Evolutionary conservation across 2,113 vertebrate genomes (phyloP).

Genomic region (Illadopsis cleaveri): DNA sequence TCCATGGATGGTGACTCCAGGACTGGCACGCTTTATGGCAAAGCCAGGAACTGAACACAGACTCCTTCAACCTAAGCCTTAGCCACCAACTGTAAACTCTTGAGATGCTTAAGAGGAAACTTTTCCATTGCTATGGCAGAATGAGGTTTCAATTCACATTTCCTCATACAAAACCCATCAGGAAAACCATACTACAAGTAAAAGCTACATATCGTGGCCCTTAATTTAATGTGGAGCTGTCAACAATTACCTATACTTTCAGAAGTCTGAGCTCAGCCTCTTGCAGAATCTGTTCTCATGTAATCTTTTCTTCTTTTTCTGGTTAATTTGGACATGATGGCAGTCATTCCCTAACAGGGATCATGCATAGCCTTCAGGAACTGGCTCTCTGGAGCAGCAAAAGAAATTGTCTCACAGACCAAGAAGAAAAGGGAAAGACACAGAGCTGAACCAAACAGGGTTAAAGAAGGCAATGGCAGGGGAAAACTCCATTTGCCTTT

Average conservation of each 20-base stretch:
- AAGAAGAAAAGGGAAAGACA: background rate
- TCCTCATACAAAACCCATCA: background rate
- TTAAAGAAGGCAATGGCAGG: background rate
- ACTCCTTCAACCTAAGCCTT: background rate
- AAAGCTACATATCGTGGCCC: background rate
- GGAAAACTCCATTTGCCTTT: background rate
- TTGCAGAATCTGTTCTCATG: background rate
- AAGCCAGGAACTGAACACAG: background rate
- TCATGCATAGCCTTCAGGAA: background rate
- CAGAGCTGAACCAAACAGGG: background rate
- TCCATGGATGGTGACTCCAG: background rate
- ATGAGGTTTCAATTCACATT: background rate
- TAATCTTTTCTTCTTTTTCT: background rate
- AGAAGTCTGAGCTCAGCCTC: background rate
- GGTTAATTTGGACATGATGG: background rate
- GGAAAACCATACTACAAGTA: background rate
- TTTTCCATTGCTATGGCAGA: background rate
- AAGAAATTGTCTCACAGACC: background rate
- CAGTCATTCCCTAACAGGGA: background rate
- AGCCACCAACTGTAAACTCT: background rate
- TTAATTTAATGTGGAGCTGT: background rate
- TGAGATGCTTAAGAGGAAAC: background rate
- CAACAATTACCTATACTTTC: background rate
- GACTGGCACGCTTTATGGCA: background rate
- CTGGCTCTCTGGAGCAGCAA: background rate